Evolutionary conservation across 1,140 invertebrate species (phyloP), one percentile per base, ranked within the genome.

Genomic region (Micrasema minimum): DNA sequence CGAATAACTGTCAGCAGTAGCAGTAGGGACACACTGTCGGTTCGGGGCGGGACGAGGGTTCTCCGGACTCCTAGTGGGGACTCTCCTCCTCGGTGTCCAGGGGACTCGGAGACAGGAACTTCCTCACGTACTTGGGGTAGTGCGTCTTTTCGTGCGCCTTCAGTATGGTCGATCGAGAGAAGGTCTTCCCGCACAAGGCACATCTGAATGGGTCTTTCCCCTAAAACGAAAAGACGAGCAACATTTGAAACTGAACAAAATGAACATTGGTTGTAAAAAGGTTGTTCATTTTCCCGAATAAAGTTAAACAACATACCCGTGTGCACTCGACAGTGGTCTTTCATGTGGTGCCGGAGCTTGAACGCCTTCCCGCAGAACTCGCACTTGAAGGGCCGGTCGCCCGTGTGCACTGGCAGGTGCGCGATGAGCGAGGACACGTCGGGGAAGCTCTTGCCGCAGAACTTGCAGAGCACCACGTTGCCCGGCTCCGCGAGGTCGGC

Each of bases 101-200:
- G 66, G 92, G 92, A 78, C 91, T 93, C 72, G 92, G 92, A 74
- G 93, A 93, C 43, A 94, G 86, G 83, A 92, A 94, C 85, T 94
- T 94, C 69, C 92, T 87, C 76, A 93, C 91, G 82, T 93, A 94
- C 83, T 95, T 95, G 67, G 93, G 93, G 85, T 92, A 94, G 83
- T 95, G 93, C 74, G 93, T 95, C 84, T 96, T 95, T 82, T 95
- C 93, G 83, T 96, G 94, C 75, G 93, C 93, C 80, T 95, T 95
- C 70, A 95, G 85, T 81, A 95, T 95, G 57, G 93, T 95, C 61
- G 92, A 94, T 71, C 93, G 87, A 53, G 93, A 94, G 82, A 96
- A 96, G 43, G 92, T 94, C 81, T 96, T 96, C 55, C 93, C 93
- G 81, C 95, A 96, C 67, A 95, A 85, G 53, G 89, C 88, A 82